These are phyloP conservation scores for Dusona sp. DNA, from an alignment of 2,888 invertebrate species.

Conservation along the genomic window DNA sequence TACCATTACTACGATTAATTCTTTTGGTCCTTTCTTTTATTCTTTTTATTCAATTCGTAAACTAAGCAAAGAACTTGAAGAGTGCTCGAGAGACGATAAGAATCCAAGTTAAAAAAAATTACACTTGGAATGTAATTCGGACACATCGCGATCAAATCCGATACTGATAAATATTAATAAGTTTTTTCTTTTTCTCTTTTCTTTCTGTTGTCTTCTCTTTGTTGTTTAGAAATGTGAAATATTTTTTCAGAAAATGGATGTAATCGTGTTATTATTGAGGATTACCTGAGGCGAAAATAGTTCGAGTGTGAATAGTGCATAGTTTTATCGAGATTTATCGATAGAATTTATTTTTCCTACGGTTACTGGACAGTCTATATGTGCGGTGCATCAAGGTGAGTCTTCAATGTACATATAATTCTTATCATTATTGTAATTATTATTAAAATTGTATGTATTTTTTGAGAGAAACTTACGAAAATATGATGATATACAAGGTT, in stretches of 20 bases:
- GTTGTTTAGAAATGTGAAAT: neutral
- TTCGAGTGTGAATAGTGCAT: constrained; percentile 30
- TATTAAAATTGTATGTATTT: neutral
- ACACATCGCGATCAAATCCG: constrained; percentile 19
- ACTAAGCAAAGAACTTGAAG: neutral
- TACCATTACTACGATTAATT: constrained; percentile 4
- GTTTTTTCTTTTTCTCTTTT: neutral
- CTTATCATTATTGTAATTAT: neutral
- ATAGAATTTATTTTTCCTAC: neutral
- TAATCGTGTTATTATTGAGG: constrained; percentile 20
- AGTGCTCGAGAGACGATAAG: constrained; percentile 17
- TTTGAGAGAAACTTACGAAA: neutral
- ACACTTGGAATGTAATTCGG: constrained; percentile 6
- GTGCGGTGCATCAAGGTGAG: constrained; percentile 76
- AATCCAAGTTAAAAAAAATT: constrained; percentile 15
- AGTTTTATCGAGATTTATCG: constrained; percentile 37
- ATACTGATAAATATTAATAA: constrained; percentile 42
- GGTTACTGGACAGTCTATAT: constrained; percentile 74
- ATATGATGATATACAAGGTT: neutral
- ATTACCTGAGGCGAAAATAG: neutral
- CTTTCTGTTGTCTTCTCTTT: neutral
- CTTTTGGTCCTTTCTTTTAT: neutral
- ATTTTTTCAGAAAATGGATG: constrained; percentile 9
- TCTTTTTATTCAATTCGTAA: neutral
- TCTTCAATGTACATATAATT: constrained; percentile 7